These are phyloP conservation scores for Nephrotoma guestfalica DNA, from an alignment of 2,888 invertebrate species.

Conservation along the genomic window DNA sequence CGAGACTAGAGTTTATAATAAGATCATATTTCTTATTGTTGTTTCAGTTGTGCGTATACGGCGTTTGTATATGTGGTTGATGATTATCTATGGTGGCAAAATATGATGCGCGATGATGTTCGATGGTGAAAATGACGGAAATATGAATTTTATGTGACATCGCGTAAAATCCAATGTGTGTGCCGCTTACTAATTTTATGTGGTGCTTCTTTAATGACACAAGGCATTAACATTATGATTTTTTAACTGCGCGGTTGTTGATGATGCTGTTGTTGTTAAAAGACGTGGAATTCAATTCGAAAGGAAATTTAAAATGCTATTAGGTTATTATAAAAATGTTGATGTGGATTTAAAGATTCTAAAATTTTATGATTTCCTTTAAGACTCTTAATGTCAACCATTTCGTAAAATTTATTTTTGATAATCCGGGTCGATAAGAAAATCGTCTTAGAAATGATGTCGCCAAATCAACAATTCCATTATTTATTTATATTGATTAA, in stretches of 20 bases:
- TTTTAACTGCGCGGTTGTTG: not conserved
- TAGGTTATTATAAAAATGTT: not conserved
- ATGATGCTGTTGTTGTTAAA: not conserved
- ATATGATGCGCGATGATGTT: not conserved
- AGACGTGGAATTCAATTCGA: not conserved
- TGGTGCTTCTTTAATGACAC: not conserved
- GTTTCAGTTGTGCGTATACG: not conserved
- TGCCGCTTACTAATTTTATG: not conserved
- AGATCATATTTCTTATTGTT: not conserved
- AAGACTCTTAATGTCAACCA: not conserved
- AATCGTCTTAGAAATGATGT: not conserved
- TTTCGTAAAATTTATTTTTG: not conserved
- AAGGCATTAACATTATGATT: not conserved
- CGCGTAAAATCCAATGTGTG: not conserved
- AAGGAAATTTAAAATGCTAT: not conserved
- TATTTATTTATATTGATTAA: not conserved
- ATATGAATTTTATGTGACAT: not conserved
- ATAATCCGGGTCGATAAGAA: not conserved
- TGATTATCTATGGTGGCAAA: not conserved
- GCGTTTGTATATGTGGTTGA: not conserved
- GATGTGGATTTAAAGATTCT: not conserved
- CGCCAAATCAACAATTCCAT: not conserved
- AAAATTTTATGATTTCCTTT: not conserved
- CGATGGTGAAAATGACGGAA: not conserved
- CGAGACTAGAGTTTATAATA: not conserved